Conservation (phyloP, 2,113 vertebrate species). For the Strix aluco region DNA sequence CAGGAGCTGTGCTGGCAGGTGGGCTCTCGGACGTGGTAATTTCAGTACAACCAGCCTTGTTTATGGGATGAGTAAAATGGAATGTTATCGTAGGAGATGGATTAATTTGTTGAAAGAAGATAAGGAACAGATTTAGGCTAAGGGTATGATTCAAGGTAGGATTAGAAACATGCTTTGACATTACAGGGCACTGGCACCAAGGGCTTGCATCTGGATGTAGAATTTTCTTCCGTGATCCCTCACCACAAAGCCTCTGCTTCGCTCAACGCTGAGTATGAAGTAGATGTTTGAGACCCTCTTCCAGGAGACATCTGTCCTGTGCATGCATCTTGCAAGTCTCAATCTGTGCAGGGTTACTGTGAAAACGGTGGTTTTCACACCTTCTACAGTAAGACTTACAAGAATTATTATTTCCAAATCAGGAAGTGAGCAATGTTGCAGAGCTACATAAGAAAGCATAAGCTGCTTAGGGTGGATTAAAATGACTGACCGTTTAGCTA, state of each 20-base stretch:
- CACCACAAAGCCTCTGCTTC: background rate
- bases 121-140: background rate
- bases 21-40: fast-evolving
- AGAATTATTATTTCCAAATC: background rate
- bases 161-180: background rate
- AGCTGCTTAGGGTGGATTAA: slow-evolving; percentile 39
- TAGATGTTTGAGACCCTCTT: background rate
- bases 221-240: background rate
- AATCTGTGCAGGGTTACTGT: background rate
- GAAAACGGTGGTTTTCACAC: background rate
- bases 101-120: background rate
- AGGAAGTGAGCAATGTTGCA: background rate
- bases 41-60: background rate
- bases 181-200: background rate
- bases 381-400: background rate
- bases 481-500: slow-evolving; percentile 34
- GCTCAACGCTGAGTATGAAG: background rate
- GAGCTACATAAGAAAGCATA: background rate
- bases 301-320: background rate
- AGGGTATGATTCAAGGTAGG: background rate
- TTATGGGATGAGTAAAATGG: background rate
- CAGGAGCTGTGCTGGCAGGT: background rate
- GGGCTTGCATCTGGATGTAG: background rate
- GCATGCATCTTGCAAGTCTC: background rate
- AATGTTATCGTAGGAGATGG: background rate